phyloP scores from a whole-genome alignment of 2,888 invertebrate genomes.

The Rapana venosa region DNA sequence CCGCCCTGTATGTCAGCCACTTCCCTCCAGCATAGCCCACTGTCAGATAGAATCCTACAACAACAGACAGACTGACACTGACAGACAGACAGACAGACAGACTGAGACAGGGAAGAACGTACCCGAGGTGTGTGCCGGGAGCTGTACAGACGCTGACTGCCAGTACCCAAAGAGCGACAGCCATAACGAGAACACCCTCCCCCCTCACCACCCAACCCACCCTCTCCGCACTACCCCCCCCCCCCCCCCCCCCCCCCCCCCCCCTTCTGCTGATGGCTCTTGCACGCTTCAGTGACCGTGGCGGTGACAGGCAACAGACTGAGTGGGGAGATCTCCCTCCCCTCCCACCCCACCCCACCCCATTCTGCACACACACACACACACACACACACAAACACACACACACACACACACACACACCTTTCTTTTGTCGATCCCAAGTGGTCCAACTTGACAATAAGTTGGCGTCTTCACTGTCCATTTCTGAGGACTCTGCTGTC shows the following conservation, averaged over 20 bases:
- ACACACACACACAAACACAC: neutral
- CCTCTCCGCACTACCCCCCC: too few relatives aligned
- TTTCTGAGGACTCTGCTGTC: too few relatives aligned
- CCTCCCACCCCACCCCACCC: neutral
- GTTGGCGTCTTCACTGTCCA: too few relatives aligned
- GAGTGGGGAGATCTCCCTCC: neutral
- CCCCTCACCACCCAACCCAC: neutral
- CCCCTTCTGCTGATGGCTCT: neutral
- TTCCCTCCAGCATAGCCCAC: too few relatives aligned
- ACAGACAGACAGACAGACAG: neutral
- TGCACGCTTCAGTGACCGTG: neutral
- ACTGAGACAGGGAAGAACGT: neutral
- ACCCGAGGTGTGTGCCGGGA: neutral
- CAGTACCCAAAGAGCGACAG: neutral
- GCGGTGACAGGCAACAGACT: slow-evolving; percentile 9
- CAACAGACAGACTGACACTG: too few relatives aligned
- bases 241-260: neutral
- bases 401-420: neutral
- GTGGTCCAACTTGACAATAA: too few relatives aligned
- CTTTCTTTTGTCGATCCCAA: too few relatives aligned
- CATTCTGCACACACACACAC: neutral
- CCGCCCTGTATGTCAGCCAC: too few relatives aligned
- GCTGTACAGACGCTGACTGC: too few relatives aligned
- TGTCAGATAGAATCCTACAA: too few relatives aligned
- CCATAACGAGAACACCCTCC: slow-evolving; percentile 9